A percentile compares a stretch with the other conserved stretches of the same genome.
These are phyloP conservation scores for Polyploca ridens DNA, from an alignment of 2,888 invertebrate genomes.

Conservation along the genomic window DNA sequence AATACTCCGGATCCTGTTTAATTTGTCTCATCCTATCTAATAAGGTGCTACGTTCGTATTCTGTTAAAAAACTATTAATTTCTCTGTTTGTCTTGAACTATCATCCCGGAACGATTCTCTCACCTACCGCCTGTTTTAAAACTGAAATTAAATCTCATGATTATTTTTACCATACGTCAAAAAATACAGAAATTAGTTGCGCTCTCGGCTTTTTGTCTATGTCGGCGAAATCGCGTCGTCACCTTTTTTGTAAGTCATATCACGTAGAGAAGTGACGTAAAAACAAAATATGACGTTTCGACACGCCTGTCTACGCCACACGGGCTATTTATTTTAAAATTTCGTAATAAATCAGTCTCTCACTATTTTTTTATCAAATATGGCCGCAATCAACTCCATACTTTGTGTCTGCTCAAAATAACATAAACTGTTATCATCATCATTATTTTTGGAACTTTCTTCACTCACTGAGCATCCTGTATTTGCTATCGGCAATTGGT, in stretches of 20 bases:
- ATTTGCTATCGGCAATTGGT: background rate
- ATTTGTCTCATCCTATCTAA: too few species aligned
- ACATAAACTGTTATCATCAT: background rate
- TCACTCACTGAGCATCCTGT: background rate
- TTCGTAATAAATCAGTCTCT: constrained; percentile 67
- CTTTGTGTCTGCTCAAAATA: background rate
- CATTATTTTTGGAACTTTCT: background rate
- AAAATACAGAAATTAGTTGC: constrained; percentile 55
- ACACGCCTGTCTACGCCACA: constrained; percentile 72
- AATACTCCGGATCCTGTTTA: too few species aligned
- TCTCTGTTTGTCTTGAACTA: background rate
- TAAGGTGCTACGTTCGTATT: too few species aligned
- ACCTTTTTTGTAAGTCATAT: constrained; percentile 63
- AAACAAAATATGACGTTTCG: constrained; percentile 74
- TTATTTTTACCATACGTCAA: constrained; percentile 29
- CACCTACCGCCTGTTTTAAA: background rate
- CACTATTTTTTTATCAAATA: constrained; percentile 47
- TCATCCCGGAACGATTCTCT: background rate
- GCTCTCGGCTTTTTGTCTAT: constrained; percentile 60
- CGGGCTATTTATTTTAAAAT: constrained; percentile 64
- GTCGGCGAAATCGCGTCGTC: constrained; percentile 59
- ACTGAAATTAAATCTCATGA: constrained; percentile 13
- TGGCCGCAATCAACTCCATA: background rate
- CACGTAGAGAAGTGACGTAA: constrained; percentile 64
- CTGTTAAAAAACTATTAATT: too few species aligned